Conservation (phyloP, 2,888 invertebrate species). For the Euclidia mi region DNA sequence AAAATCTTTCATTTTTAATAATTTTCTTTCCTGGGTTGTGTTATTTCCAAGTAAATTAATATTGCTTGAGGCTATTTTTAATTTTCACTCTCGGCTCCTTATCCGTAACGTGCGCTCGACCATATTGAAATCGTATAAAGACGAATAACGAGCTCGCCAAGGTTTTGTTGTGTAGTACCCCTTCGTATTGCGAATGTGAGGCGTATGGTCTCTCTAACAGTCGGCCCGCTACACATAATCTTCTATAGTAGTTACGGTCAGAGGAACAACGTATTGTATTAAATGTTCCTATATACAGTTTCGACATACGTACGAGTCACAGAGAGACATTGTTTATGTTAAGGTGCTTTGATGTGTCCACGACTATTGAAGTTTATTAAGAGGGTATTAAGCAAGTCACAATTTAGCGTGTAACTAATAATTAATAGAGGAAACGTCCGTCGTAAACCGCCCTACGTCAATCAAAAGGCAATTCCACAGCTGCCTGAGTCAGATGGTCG, state of each 20-base stretch:
- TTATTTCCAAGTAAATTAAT: constrained; percentile 60
- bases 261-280: constrained; percentile 39
- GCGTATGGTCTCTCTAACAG: constrained; percentile 9
- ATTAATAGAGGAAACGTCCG: no score
- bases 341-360: constrained; percentile 23
- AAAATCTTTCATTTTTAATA: no score
- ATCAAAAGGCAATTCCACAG: constrained; percentile 51
- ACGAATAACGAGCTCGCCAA: constrained; percentile 21
- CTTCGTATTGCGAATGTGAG: constrained; percentile 23
- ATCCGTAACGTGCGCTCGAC: constrained; percentile 24
- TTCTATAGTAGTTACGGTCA: constrained; percentile 36
- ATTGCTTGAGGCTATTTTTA: constrained; percentile 59
- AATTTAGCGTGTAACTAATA: no score
- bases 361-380: no score
- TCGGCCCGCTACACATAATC: constrained; percentile 9
- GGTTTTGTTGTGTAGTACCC: constrained; percentile 17
- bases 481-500: constrained; percentile 34
- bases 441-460: no score
- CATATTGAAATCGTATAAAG: constrained; percentile 44
- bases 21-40: constrained; percentile 52
- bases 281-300: constrained; percentile 4
- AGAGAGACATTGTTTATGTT: constrained; percentile 32
- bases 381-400: no score
- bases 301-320: constrained; percentile 22
- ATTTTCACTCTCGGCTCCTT: constrained; percentile 43